These are phyloP conservation scores for Neoniphon sammara DNA, from an alignment of 2,797 vertebrate species.

Conservation along the genomic window DNA sequence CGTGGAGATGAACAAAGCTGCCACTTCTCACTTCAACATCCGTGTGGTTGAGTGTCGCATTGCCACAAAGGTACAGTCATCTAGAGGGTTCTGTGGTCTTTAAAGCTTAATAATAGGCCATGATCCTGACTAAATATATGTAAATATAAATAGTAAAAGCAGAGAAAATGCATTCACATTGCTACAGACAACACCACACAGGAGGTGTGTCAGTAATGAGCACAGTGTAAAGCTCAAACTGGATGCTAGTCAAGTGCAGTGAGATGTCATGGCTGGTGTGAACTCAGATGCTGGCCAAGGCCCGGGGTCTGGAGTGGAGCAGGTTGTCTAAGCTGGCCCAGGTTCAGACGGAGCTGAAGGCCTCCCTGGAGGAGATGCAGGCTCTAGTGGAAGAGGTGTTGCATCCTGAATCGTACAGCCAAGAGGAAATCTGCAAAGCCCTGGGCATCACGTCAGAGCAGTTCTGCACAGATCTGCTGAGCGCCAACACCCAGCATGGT, in stretches of 20 bases:
- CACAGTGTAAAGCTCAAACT: conserved; percentile 15
- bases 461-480: conserved; percentile 86
- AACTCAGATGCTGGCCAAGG: conserved; percentile 89
- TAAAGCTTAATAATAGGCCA: not conserved
- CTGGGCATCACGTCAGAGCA: conserved; percentile 88
- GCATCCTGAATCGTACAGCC: conserved; percentile 90
- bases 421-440: conserved; percentile 89
- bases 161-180: not conserved
- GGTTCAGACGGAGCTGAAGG: conserved; percentile 85
- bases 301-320: conserved; percentile 84
- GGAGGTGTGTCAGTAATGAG: not conserved
- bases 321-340: conserved; percentile 85
- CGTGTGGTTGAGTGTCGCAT: conserved; percentile 96
- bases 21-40: conserved; percentile 95
- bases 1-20: conserved; percentile 97
- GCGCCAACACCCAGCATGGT: conserved; percentile 90
- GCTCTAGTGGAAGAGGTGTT: conserved; percentile 87
- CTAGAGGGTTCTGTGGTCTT: not conserved
- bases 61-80: conserved; percentile 90
- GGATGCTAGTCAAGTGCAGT: conserved; percentile 28
- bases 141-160: not conserved
- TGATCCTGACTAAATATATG: not conserved
- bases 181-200: not conserved
- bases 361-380: conserved; percentile 90
- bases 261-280: conserved; percentile 19